Percentiles rank a stretch among this genome's conserved stretches.
phyloP scores from a whole-genome alignment of 2,888 invertebrate genomes.

The Dolomedes plantarius region DNA sequence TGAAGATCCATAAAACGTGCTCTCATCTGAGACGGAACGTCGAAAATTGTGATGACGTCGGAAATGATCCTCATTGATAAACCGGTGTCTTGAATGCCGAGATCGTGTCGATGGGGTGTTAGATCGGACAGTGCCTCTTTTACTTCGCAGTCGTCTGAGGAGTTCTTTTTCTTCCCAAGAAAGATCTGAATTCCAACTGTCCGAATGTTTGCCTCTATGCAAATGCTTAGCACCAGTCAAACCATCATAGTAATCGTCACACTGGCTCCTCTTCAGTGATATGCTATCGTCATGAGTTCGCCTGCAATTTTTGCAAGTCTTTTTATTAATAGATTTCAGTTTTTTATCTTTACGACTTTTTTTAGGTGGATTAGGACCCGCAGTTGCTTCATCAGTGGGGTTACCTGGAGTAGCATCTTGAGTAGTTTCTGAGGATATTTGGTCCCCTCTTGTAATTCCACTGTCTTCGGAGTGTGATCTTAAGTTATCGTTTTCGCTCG shows the following conservation, averaged over 20 bases:
- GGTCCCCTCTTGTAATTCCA: conserved; percentile 67
- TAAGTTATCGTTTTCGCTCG: not conserved
- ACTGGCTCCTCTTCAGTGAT: conserved; percentile 27
- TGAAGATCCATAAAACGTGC: conserved; percentile 27
- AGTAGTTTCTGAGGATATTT: conserved; percentile 45
- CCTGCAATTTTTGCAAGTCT: conserved; percentile 31
- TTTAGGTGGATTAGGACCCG: not conserved
- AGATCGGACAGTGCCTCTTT: conserved; percentile 28
- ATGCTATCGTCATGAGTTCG: not conserved
- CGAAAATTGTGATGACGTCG: conserved; percentile 30
- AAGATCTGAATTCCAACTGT: conserved; percentile 59
- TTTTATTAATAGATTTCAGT: not conserved
- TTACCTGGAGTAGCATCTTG: not conserved
- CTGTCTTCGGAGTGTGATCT: conserved; percentile 62
- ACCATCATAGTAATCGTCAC: conserved; percentile 54
- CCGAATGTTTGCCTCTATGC: conserved; percentile 21
- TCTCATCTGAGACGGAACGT: conserved; percentile 51
- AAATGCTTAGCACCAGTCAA: conserved; percentile 11
- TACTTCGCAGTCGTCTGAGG: conserved; percentile 34
- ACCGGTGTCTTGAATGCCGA: not conserved
- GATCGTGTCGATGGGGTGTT: conserved; percentile 24
- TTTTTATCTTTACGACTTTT: conserved; percentile 38
- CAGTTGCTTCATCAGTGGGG: not conserved
- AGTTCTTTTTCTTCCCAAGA: conserved; percentile 54
- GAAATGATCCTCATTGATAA: conserved; percentile 11